phyloP scores from a whole-genome alignment of 2,113 vertebrate genomes.

The Dasyornis broadbenti region DNA sequence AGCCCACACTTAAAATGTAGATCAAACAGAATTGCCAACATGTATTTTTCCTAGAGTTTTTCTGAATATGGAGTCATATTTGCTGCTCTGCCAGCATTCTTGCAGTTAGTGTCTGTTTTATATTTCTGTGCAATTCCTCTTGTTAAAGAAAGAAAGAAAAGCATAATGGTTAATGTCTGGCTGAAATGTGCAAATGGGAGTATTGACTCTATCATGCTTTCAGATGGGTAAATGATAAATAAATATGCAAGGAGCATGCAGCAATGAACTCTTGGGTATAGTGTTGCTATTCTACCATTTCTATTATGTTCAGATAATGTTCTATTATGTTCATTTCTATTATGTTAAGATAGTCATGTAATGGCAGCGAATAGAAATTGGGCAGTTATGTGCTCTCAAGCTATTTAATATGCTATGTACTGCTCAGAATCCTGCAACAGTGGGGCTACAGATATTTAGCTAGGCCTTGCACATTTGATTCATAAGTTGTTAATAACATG shows the following conservation, averaged over 20 bases:
- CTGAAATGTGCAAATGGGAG: neutral
- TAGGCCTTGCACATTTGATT: neutral
- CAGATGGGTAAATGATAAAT: neutral
- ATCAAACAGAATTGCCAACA: conserved; percentile 18
- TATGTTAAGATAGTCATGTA: neutral
- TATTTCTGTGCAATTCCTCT: neutral
- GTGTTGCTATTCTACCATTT: neutral
- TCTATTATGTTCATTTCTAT: neutral
- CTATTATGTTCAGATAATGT: neutral
- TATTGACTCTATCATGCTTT: neutral
- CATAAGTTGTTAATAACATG: neutral
- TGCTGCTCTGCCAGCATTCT: conserved; percentile 3
- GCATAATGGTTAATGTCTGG: neutral
- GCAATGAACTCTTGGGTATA: neutral
- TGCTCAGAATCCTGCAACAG: neutral
- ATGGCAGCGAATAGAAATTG: neutral
- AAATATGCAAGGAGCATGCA: neutral
- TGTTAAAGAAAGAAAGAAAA: neutral
- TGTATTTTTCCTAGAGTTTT: neutral
- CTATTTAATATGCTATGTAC: neutral
- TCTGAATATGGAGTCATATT: conserved; percentile 3
- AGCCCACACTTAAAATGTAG: neutral
- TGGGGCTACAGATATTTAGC: neutral
- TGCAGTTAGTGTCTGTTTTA: conserved; percentile 3
- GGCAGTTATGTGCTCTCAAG: neutral